Conservation (phyloP, 2,113 vertebrate species). For the Anseranas semipalmata region DNA sequence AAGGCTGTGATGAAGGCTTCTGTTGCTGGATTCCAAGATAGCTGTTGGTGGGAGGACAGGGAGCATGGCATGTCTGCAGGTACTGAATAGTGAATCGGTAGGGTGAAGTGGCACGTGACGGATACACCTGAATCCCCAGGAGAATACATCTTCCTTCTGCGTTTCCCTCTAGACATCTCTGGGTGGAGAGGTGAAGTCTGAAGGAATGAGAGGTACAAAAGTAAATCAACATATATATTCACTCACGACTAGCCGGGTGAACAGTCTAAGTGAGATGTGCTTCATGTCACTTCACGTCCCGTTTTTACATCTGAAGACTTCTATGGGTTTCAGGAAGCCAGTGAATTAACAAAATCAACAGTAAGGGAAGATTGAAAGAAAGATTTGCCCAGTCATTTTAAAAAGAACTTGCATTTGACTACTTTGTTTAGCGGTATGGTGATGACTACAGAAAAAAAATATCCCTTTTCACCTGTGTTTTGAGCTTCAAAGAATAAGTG, state of each 20-base stretch:
- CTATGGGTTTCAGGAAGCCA: neutral
- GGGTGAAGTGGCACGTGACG: neutral
- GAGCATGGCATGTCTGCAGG: neutral
- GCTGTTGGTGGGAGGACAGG: neutral
- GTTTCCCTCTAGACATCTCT: neutral
- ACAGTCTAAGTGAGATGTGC: neutral
- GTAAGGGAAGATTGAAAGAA: neutral
- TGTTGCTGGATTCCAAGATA: neutral
- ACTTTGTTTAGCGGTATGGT: neutral
- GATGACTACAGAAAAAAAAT: neutral
- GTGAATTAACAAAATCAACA: neutral
- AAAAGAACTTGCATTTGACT: neutral
- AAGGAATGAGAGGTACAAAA: neutral
- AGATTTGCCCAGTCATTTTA: neutral
- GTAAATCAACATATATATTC: neutral
- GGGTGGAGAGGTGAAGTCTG: neutral
- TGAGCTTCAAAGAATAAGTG: neutral
- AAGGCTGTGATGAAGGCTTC: neutral
- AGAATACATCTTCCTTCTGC: neutral
- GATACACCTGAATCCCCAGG: neutral
- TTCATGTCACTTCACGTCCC: neutral
- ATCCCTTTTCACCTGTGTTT: neutral
- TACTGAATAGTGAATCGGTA: neutral
- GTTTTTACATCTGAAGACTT: neutral
- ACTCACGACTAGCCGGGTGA: neutral